Evolutionary conservation across 2,888 invertebrate species (phyloP).

Genomic region (Pristionchus entomophagus): DNA sequence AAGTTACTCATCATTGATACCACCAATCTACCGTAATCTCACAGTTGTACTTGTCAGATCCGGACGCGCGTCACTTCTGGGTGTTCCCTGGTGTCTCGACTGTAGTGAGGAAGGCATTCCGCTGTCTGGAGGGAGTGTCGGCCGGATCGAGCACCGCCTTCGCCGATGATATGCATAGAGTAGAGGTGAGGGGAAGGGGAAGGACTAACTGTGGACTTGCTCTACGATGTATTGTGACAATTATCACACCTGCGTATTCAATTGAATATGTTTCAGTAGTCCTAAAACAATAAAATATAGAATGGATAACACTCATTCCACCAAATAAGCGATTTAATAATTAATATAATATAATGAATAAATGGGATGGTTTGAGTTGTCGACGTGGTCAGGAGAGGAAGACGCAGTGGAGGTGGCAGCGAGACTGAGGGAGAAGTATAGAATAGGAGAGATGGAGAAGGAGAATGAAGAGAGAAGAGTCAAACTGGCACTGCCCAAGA

Average conservation of each 20-base stretch:
- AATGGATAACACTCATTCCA: too few relatives aligned
- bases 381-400: neutral
- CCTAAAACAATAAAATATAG: too few relatives aligned
- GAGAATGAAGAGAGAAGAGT: neutral
- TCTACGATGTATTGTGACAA: too few relatives aligned
- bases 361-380: too few relatives aligned
- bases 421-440: neutral
- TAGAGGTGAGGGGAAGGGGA: conserved; percentile 1
- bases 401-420: neutral
- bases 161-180: conserved; percentile 10
- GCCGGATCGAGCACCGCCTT: neutral
- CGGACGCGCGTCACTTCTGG: neutral
- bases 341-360: too few relatives aligned
- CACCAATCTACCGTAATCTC: too few relatives aligned
- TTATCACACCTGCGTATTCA: too few relatives aligned
- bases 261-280: too few relatives aligned
- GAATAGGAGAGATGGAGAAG: neutral
- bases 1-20: too few relatives aligned
- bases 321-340: too few relatives aligned
- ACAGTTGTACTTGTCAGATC: too few relatives aligned
- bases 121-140: neutral
- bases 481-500: neutral
- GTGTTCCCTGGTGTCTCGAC: neutral
- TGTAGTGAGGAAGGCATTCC: neutral
- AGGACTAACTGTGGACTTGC: too few relatives aligned